These are phyloP conservation scores for Sphyrna mokarran DNA, from an alignment of 2,113 vertebrate species.

Conservation along the genomic window DNA sequence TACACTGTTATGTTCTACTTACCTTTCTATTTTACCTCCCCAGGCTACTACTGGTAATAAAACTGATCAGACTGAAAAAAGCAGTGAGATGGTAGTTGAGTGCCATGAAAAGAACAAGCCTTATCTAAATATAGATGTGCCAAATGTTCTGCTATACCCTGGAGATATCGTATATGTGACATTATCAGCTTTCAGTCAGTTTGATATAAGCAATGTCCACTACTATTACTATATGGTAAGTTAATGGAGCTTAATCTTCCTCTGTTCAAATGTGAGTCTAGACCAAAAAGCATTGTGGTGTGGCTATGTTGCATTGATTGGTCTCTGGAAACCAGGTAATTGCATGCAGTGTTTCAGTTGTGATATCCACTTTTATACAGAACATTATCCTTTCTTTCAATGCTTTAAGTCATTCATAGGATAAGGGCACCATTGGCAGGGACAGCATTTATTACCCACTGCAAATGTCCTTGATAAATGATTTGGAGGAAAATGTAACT, in stretches of 20 bases:
- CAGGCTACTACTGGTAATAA: not conserved
- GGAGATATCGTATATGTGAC: not conserved
- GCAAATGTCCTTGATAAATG: no score
- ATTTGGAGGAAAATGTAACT: no score
- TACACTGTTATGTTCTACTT: not conserved
- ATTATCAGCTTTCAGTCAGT: not conserved
- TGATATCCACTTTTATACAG: no score
- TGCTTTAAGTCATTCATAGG: no score
- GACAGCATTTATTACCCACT: no score
- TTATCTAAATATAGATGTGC: not conserved
- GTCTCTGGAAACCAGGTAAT: not conserved
- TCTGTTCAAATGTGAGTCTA: not conserved
- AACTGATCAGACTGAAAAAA: not conserved
- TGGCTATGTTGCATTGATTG: not conserved
- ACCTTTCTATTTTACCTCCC: not conserved
- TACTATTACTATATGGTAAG: constrained; percentile 11
- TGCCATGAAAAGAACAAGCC: not conserved
- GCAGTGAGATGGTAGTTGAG: not conserved
- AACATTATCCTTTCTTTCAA: not conserved
- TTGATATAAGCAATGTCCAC: not conserved
- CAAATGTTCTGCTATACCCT: not conserved
- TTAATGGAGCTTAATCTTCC: not conserved
- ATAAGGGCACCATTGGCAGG: no score
- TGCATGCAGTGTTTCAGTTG: not conserved
- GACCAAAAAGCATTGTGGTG: not conserved